Base-by-base conservation (phyloP, 2,888 invertebrate species). In the Itoplectis maculator region DNA sequence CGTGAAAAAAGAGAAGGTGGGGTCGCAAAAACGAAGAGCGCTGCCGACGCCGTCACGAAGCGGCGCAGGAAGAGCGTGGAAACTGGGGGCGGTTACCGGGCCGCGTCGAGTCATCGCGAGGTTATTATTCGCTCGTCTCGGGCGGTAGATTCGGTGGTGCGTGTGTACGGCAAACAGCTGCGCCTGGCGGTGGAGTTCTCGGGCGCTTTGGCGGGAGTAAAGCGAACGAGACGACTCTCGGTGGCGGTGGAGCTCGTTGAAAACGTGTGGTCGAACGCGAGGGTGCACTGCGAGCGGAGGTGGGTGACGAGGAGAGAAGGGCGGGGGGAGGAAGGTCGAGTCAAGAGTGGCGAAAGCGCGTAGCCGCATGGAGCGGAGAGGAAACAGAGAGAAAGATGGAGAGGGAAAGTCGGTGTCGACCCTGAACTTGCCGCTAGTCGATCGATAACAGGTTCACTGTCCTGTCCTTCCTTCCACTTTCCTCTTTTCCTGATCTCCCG, bases 401-500 rank as follows among this genome's bases (percentile, higher is more conserved):
- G 49, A 69, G 54, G 65, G 78, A 80, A 81, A 73, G 79, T 83
- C 68, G 77, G 68, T 69, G 80, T 5, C 83, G 83, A 83, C 83
- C 83, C 73, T 83, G 83, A 83, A 83, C 83, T 83, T 83, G 83
- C 69, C 56, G 49, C 47, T 70, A 61, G 61, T 79, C 83, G 83
- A 83, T 91, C 92, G 92, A 92, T 92, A 89, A 81, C 87, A 88
- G 90, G 91, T 91, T 92, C 91, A 92, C 87, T 90, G 91, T 89
- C 89, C 89, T 89, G 79, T 88, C 68, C 63, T 81, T 59, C 79
- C 73, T 45, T 45, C 80, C 61, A 29, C 76, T 65, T 75, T 81
- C 59, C 72, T 81, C 70, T 79, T n/a, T n/a, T 68, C 80, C 42
- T 54, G 69, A 77, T 83, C 83, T 77, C 83, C 77, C 73, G 68